Percentiles rank a stretch among this genome's conserved stretches.
Conservation (phyloP, 2,888 invertebrate genomes). For the Chaetogeoica ovagalla region DNA sequence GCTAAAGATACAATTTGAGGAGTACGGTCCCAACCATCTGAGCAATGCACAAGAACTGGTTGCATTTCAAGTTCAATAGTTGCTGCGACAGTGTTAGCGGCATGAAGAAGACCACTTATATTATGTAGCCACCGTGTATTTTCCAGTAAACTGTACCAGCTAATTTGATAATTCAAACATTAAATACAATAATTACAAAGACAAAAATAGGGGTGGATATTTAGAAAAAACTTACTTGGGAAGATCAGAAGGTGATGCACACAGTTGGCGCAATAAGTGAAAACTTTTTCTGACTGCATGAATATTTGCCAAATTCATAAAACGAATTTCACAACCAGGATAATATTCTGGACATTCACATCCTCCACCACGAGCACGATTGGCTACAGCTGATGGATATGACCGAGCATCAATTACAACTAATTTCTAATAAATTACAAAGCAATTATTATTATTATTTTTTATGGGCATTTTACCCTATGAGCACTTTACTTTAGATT, state of each 20-base stretch:
- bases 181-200: neutral
- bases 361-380: slow-evolving; percentile 94
- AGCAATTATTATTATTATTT: neutral
- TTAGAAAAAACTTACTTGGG: slow-evolving; percentile 65
- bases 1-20: slow-evolving; percentile 94
- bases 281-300: slow-evolving; percentile 94
- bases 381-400: slow-evolving; percentile 94
- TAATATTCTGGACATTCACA: slow-evolving; percentile 96
- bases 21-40: slow-evolving; percentile 98
- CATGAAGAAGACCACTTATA: slow-evolving; percentile 80
- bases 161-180: slow-evolving; percentile 60
- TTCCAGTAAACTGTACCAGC: slow-evolving; percentile 87
- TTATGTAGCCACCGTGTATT: slow-evolving; percentile 90
- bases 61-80: slow-evolving; percentile 79
- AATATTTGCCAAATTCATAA: slow-evolving; percentile 97
- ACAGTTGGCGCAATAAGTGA: slow-evolving; percentile 78
- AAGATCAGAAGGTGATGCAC: slow-evolving; percentile 77
- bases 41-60: slow-evolving; percentile 95
- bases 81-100: slow-evolving; percentile 78
- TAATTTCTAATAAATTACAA: slow-evolving; percentile 59
- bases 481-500: slow-evolving; percentile 57
- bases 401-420: slow-evolving; percentile 94
- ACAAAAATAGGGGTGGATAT: neutral
- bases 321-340: slow-evolving; percentile 90
- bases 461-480: neutral